These are phyloP conservation scores for Mastomys coucha DNA, from an alignment of 2,113 vertebrate species.

Conservation along the genomic window DNA sequence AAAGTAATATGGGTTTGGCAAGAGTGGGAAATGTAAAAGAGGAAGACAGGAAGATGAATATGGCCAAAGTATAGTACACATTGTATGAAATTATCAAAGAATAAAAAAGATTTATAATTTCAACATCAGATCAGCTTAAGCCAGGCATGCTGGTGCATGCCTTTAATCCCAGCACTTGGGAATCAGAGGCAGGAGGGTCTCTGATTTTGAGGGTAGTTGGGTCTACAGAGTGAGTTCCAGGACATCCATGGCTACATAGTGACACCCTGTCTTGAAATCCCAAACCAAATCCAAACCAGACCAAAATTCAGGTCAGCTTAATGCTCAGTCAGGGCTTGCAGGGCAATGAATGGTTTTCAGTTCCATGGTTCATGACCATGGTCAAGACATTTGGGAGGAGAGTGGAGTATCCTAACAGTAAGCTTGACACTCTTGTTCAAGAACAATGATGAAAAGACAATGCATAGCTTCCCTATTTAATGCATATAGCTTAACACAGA, in stretches of 20 bases:
- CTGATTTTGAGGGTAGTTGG: not conserved
- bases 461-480: not conserved
- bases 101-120: not conserved
- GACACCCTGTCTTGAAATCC: not conserved
- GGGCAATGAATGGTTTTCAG: not conserved
- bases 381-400: not conserved
- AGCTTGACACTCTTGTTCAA: slow-evolving; percentile 36
- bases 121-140: not conserved
- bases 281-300: not conserved
- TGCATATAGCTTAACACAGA: not conserved
- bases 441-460: not conserved
- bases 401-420: not conserved
- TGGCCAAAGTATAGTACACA: not conserved
- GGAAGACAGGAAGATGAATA: too few species aligned
- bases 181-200: not conserved
- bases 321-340: not conserved
- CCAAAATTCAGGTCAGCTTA: slow-evolving; percentile 7
- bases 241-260: not conserved
- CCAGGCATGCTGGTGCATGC: not conserved
- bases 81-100: not conserved
- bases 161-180: not conserved
- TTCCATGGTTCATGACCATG: not conserved
- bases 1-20: not conserved
- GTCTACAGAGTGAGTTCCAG: not conserved
- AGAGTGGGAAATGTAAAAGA: not conserved